Conservation (phyloP, 2,888 invertebrate genomes). For the Meganola albula region DNA sequence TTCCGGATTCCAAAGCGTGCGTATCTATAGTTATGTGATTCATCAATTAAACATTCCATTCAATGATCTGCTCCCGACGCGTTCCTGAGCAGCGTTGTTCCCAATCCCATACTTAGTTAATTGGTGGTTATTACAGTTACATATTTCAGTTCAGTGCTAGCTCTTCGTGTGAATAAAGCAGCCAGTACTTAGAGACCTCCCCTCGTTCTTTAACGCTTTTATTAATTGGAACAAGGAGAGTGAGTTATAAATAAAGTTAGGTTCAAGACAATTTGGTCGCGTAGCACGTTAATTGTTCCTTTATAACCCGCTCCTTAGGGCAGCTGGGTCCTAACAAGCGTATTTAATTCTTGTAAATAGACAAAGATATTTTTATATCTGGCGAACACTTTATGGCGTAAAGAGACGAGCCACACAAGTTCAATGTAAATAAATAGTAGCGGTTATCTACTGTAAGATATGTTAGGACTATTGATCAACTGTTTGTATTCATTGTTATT, state of each 20-base stretch:
- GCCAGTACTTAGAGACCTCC: slow-evolving; percentile 44
- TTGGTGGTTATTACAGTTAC: slow-evolving; percentile 70
- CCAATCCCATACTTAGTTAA: slow-evolving; percentile 66
- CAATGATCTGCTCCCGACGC: slow-evolving; percentile 30
- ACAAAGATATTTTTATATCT: slow-evolving; percentile 75
- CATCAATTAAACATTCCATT: slow-evolving; percentile 18
- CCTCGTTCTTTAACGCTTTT: slow-evolving; percentile 25
- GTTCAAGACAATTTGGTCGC: slow-evolving; percentile 46
- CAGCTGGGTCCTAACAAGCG: slow-evolving; percentile 71
- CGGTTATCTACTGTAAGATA: slow-evolving; percentile 40
- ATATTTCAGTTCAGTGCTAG: slow-evolving; percentile 57
- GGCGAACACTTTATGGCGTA: slow-evolving; percentile 60
- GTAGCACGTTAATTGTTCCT: slow-evolving; percentile 65
- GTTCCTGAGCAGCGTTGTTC: slow-evolving; percentile 45
- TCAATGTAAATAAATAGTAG: slow-evolving; percentile 63
- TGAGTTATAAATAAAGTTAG: slow-evolving; percentile 32
- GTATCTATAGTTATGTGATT: slow-evolving; percentile 12
- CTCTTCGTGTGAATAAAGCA: slow-evolving; percentile 41
- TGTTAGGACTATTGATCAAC: slow-evolving; percentile 22
- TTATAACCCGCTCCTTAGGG: slow-evolving; percentile 69
- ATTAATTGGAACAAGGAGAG: slow-evolving; percentile 21
- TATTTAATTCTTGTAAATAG: slow-evolving; percentile 74
- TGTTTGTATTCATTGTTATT: slow-evolving; percentile 5
- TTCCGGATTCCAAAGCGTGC: slow-evolving; percentile 11
- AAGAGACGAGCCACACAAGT: slow-evolving; percentile 61